phyloP scores from a whole-genome alignment of 1,140 invertebrate genomes.

The Ceratosolen solmsi region DNA sequence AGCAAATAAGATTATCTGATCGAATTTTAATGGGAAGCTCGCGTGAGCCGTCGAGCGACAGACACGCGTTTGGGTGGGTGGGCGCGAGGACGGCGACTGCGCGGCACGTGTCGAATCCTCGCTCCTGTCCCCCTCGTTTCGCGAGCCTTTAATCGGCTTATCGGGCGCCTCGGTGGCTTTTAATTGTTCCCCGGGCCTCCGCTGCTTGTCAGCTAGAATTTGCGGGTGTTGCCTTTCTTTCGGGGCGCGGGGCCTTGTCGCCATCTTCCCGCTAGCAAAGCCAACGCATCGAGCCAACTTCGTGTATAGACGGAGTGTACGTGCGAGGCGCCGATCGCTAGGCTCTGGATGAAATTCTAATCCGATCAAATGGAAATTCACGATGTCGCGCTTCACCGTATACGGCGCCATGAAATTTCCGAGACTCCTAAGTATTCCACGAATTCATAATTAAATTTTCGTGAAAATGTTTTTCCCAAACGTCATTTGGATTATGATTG shows the following conservation, averaged over 20 bases:
- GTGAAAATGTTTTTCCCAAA: no score
- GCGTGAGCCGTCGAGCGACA: conserved; percentile 54
- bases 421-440: no score
- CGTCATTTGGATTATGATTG: no score
- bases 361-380: not conserved
- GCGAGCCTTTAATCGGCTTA: conserved; percentile 46
- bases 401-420: no score
- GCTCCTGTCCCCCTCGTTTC: conserved; percentile 12
- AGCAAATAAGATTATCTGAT: conserved; percentile 71
- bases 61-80: not conserved
- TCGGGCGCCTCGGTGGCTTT: conserved; percentile 36
- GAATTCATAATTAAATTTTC: no score
- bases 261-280: no score
- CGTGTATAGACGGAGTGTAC: no score
- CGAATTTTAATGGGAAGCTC: conserved; percentile 68
- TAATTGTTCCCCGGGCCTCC: conserved; percentile 30
- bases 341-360: not conserved
- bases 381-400: not conserved
- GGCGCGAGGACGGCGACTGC: not conserved
- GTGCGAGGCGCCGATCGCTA: not conserved
- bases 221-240: not conserved
- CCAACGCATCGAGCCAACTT: no score
- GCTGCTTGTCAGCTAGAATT: not conserved
- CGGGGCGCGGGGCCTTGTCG: not conserved
- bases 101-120: conserved; percentile 38